Evolutionary conservation across 1,140 invertebrate genomes (phyloP).

Genomic region (Adoxophyes honmai): DNA sequence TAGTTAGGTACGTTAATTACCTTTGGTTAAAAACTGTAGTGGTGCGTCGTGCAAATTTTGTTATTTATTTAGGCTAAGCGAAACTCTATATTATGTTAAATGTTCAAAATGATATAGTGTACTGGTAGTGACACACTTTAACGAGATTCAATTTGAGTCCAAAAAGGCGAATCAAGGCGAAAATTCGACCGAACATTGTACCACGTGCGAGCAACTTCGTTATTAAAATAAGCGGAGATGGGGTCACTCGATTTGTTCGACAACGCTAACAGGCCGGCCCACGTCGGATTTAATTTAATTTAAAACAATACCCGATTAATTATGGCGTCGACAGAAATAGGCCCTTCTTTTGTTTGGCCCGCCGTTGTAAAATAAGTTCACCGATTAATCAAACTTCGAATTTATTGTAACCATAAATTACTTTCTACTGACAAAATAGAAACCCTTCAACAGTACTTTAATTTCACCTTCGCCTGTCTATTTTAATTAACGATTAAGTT

Average conservation of each 20-base stretch:
- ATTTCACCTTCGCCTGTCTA: background rate
- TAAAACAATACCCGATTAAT: constrained; percentile 13
- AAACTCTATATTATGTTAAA: too few species aligned
- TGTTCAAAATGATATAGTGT: too few species aligned
- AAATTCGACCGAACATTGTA: background rate
- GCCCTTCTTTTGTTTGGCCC: constrained; percentile 1
- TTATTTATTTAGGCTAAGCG: too few species aligned
- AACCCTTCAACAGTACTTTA: too few species aligned
- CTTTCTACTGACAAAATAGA: too few species aligned
- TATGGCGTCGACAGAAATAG: constrained; percentile 8
- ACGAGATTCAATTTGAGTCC: background rate
- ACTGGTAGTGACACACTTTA: background rate
- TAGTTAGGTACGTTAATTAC: too few species aligned
- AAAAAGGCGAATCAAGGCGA: too few species aligned
- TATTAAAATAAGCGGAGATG: constrained; percentile 35
- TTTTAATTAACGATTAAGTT: constrained; percentile 9
- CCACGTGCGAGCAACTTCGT: constrained; percentile 18
- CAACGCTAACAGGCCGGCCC: constrained; percentile 13
- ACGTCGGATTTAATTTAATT: constrained; percentile 12
- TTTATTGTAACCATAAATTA: too few species aligned
- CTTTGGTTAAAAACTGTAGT: too few species aligned
- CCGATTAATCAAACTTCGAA: too few species aligned
- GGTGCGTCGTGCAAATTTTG: too few species aligned
- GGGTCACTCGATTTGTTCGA: constrained; percentile 42
- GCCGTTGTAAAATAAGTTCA: too few species aligned